A percentile compares a stretch with the other conserved stretches of the same genome.
phyloP scores from a whole-genome alignment of 2,888 invertebrate genomes.

The Cenopis cana region DNA sequence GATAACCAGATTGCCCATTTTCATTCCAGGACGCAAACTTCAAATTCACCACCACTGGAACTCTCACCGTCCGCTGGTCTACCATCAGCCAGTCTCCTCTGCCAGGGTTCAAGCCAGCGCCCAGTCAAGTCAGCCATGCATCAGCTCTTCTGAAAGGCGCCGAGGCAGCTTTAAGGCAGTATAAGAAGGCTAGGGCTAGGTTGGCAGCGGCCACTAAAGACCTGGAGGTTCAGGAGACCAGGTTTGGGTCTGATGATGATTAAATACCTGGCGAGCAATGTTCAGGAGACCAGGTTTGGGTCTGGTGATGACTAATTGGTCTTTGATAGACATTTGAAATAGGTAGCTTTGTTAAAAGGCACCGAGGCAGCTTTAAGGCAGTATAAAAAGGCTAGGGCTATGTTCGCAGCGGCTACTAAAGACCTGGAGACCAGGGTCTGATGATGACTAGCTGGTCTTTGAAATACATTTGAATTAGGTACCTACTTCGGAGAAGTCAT shows the following conservation, averaged over 20 bases:
- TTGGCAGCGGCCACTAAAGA: constrained; percentile 66
- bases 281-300: too few relatives aligned
- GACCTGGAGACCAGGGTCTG: too few relatives aligned
- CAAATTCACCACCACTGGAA: constrained; percentile 40
- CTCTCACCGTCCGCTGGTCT: constrained; percentile 57
- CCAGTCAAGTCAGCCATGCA: constrained; percentile 52
- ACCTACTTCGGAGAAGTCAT: too few relatives aligned
- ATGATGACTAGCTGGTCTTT: too few relatives aligned
- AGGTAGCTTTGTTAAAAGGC: too few relatives aligned
- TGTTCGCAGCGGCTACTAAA: too few relatives aligned
- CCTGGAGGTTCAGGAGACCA: constrained; percentile 40
- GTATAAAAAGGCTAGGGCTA: too few relatives aligned
- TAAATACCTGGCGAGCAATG: too few relatives aligned
- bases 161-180: constrained; percentile 67
- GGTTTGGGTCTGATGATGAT: constrained; percentile 21
- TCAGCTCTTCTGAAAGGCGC: constrained; percentile 66
- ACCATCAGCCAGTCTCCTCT: constrained; percentile 57
- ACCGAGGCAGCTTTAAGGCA: too few relatives aligned
- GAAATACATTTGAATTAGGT: too few relatives aligned
- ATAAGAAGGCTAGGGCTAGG: constrained; percentile 64
- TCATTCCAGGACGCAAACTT: constrained; percentile 44
- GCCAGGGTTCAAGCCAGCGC: constrained; percentile 44
- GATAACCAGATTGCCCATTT: not conserved
- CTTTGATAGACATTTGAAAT: too few relatives aligned
- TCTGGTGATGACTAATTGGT: too few relatives aligned